These are phyloP conservation scores for Pogona vitticeps DNA, from an alignment of 2,113 vertebrate genomes.

Conservation along the genomic window DNA sequence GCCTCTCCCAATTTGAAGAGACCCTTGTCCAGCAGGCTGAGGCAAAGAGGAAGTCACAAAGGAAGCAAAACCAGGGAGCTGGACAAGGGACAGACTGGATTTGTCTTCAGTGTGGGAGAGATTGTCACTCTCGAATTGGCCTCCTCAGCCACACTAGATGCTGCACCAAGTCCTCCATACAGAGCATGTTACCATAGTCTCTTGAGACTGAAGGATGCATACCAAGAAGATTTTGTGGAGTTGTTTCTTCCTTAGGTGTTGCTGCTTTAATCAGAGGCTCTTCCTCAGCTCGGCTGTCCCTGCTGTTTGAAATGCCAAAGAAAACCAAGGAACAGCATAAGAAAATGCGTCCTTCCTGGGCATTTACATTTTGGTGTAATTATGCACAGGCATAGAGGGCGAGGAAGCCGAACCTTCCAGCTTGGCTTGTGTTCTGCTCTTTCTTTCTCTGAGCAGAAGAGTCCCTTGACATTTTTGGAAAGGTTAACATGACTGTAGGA, in stretches of 20 bases:
- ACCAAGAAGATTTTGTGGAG: no score
- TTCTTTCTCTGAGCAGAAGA: constrained; percentile 52
- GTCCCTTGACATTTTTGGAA: constrained; percentile 45
- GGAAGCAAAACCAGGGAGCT: no score
- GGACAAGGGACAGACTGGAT: no score
- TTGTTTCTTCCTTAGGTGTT: background rate
- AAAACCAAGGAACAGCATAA: background rate
- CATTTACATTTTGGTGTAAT: background rate
- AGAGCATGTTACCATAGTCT: no score
- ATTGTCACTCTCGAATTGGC: no score
- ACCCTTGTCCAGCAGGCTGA: no score
- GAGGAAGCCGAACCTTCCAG: constrained; percentile 36
- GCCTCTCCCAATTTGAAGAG: no score
- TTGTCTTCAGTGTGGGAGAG: no score
- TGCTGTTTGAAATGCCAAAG: constrained; percentile 19
- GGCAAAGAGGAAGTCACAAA: no score
- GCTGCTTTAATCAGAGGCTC: background rate
- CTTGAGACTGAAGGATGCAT: no score
- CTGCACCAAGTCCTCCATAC: no score
- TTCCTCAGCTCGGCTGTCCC: background rate
- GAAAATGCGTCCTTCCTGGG: background rate
- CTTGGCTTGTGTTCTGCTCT: constrained; percentile 40
- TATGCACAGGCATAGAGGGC: constrained; percentile 30
- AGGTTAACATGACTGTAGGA: constrained; percentile 52
- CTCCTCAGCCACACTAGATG: no score